Evolutionary conservation across 2,888 invertebrate genomes (phyloP), one percentile per base, ranked within the genome.

Genomic region (Pristionchus arcanus): DNA sequence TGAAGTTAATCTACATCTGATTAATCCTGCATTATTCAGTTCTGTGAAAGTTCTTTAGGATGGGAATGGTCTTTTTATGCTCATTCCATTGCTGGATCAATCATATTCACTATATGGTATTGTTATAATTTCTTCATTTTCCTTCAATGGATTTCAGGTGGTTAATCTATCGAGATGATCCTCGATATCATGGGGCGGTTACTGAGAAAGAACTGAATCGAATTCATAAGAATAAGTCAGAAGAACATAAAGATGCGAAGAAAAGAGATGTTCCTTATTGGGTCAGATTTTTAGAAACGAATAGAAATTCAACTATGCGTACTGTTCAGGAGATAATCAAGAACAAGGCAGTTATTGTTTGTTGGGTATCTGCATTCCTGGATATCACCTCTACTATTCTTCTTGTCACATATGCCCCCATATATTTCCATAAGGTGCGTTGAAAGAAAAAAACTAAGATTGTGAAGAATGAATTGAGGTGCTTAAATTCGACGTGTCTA

Each of bases 41-140:
- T 89, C 66, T 89, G 89, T 49, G 55, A 81, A 16, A 74, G 15
- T 42, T 42, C 89, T 1, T 66, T 83, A n/a, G 89, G 89, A 5
- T 89, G 89, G 89, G 42, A 89, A 31, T 89, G 89, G 89, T 81
- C 89, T 5, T 89, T 83, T 42, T 89, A 89, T 66, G 63, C 66
- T 16, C 89, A 89, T 63, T 81, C 81, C 21, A 13, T 83, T 9
- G 63, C 15, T n/a, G 89, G 89, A 59, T 3, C 49, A 21, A 15
- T 49, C 34, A n/a, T 83, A 15, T 89, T 89, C 34, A 66, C 66
- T 2, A 42, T 89, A 15, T 89, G 89, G 89, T 89, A 63, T 7
- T 21, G 1, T 49, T 37, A 3, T 49, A 28, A 9, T 49, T 5
- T 11, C 13, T 9, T 1, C 13, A 81, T 49, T 53, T 49, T 49